Evolutionary conservation across 2,113 vertebrate genomes (phyloP).

Genomic region (Struthio camelus): DNA sequence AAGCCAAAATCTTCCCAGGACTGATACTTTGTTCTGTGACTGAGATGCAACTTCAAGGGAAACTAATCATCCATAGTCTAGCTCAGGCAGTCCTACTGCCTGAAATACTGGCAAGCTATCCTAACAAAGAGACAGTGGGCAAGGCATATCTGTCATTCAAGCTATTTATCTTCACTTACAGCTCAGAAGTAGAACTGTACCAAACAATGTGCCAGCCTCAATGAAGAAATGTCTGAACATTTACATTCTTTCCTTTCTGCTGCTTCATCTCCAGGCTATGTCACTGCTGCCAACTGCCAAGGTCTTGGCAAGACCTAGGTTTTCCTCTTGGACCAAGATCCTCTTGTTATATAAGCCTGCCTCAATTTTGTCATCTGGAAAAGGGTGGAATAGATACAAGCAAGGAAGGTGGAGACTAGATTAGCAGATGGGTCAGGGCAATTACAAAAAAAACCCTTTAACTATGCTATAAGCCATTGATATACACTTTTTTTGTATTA

Average conservation of each 20-base stretch:
- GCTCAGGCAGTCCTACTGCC: not conserved
- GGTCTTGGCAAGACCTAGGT: not conserved
- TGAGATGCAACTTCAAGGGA: not conserved
- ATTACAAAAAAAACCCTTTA: rapidly evolving
- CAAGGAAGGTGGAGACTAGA: not conserved
- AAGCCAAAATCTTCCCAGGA: not conserved
- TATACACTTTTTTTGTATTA: not conserved
- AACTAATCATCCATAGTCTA: not conserved
- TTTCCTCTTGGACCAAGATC: not conserved
- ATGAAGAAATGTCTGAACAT: not conserved
- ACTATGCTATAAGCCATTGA: not conserved
- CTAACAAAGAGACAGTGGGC: not conserved
- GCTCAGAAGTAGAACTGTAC: not conserved
- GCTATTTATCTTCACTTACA: not conserved
- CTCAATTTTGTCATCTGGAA: not conserved
- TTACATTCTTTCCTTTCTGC: not conserved
- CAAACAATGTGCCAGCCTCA: not conserved
- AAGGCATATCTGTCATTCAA: not conserved
- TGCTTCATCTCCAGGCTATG: not conserved
- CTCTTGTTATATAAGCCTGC: not conserved
- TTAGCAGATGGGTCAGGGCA: not conserved
- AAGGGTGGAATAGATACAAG: not conserved
- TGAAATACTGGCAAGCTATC: not conserved
- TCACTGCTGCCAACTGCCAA: not conserved
- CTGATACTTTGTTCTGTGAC: not conserved